Evolutionary conservation across 2,888 invertebrate species (phyloP), one percentile per base, ranked within the genome.

Genomic region (Leucophenga montana): DNA sequence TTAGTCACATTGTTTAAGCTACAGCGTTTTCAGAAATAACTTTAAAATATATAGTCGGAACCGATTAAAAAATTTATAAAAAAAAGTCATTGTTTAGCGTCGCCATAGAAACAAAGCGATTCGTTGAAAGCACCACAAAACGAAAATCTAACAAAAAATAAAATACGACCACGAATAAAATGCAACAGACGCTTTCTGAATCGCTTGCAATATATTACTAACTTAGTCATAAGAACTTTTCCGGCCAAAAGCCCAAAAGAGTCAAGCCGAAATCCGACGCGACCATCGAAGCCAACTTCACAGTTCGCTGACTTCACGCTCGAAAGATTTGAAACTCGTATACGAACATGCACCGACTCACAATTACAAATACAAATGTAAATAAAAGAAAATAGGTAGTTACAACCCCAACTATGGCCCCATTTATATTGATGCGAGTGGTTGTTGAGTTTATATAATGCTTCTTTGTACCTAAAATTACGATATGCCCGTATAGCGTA

Each of bases 271-370:
- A 69, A 67, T 53, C 69, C 69, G 39, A 64, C n/a, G 33, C 57
- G 33, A 56, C 39, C 39, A 39, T 39, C 39, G 39, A 20, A n/a
- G 39, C 16, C 62, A 71, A 71, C 71, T 70, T 75, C 46, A 66
- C 61, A 74, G 65, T 64, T 68, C 71, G 66, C 59, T 70, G 70
- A 71, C 68, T 79, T 75, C 76, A 74, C 71, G 75, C 71, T 73
- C 72, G 68, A 70, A 68, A 73, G 68, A 65, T 67, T 67, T 61
- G 5, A 39, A 39, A n/a, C 39, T 61, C 6, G 33, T 59, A 48
- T 14, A 22, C 13, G 14, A 14, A 27, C 18, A 20, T 48, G 27
- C 65, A 50, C 20, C 44, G 39, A 22, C 44, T 44, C 69, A 70
- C 53, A 6, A 27, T 3, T n/a, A n/a, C 4, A 39, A 39, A 39